These are phyloP conservation scores for Drosophila putrida DNA, from an alignment of 2,888 invertebrate species.

Conservation along the genomic window DNA sequence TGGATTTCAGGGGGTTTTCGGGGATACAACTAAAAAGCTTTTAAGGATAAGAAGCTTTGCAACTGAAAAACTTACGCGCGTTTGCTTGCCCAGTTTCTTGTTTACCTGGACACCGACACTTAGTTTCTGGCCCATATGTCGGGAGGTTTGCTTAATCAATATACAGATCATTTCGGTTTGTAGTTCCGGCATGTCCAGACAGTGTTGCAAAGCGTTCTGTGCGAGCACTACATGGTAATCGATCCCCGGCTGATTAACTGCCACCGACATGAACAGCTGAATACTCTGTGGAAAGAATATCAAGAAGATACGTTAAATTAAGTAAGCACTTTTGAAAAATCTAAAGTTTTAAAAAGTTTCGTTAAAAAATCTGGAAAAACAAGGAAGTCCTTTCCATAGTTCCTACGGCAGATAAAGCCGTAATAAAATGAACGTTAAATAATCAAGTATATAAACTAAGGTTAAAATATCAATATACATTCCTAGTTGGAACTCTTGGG, in stretches of 20 bases:
- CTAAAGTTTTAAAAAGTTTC: too few relatives aligned
- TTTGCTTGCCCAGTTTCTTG: conserved; percentile 88
- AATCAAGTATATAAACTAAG: too few relatives aligned
- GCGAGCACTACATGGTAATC: conserved; percentile 99
- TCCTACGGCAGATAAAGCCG: too few relatives aligned
- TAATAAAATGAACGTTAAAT: too few relatives aligned
- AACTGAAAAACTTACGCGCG: conserved; percentile 88
- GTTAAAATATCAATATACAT: too few relatives aligned
- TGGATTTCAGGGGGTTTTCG: conserved; percentile 13
- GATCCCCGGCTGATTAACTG: conserved; percentile 97
- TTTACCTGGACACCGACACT: conserved; percentile 95
- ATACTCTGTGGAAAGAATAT: conserved; percentile 89
- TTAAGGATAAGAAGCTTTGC: conserved; percentile 56
- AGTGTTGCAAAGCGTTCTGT: conserved; percentile 97
- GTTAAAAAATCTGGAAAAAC: too few relatives aligned
- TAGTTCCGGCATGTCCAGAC: conserved; percentile 94
- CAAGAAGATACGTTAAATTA: neutral
- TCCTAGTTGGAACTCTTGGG: neutral
- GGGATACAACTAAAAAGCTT: conserved; percentile 38
- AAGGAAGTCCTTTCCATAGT: too few relatives aligned
- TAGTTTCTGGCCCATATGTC: conserved; percentile 92
- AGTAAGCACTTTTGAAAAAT: too few relatives aligned
- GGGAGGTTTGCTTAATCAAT: conserved; percentile 96
- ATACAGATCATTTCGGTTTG: conserved; percentile 97
- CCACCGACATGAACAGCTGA: conserved; percentile 97